A percentile compares a stretch with the other conserved stretches of the same genome.
These are phyloP conservation scores for Philhelius pedissequus DNA, from an alignment of 2,888 invertebrate species.

Conservation along the genomic window DNA sequence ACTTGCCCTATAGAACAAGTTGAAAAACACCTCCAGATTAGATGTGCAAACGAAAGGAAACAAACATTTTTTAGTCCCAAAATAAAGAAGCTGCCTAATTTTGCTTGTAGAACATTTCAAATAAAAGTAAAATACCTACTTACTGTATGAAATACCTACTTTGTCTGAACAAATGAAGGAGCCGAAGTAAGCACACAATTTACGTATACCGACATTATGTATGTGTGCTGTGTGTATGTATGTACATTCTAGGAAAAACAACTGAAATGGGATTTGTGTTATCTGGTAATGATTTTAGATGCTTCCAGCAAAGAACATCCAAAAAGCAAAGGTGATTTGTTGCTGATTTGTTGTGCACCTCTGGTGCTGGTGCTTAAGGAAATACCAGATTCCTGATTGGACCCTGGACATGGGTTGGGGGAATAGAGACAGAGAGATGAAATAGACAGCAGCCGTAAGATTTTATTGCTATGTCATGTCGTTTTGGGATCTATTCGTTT, in stretches of 20 bases:
- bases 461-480: background rate
- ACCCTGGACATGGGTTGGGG: background rate
- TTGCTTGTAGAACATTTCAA: background rate
- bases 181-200: background rate
- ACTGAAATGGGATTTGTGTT: constrained; percentile 43
- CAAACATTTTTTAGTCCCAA: background rate
- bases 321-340: constrained; percentile 11
- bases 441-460: background rate
- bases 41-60: background rate
- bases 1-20: too few relatives aligned
- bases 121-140: constrained; percentile 2
- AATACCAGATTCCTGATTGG: constrained; percentile 9
- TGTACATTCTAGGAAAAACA: background rate
- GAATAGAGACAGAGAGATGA: background rate
- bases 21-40: background rate
- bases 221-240: background rate
- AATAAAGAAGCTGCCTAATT: background rate
- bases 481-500: background rate
- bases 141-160: background rate
- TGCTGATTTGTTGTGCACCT: background rate
- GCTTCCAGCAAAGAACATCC: constrained; percentile 4
- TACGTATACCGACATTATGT: background rate
- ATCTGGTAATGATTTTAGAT: constrained; percentile 30
- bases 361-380: background rate
- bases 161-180: background rate